phyloP scores from a whole-genome alignment of 2,888 invertebrate species.

The Microplitis manilae region DNA sequence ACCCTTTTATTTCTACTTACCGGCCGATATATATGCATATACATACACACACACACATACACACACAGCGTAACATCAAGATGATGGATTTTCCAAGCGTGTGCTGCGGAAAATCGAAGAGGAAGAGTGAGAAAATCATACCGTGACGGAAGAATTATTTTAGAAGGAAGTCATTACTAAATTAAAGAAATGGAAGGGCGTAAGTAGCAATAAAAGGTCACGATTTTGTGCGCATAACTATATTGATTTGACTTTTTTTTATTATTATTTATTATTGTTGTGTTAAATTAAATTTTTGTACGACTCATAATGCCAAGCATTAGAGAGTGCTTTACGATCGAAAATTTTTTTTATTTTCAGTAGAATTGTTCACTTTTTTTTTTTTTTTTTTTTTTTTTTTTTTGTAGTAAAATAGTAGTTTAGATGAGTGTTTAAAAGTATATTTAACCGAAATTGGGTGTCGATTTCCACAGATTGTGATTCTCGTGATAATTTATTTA shows the following conservation, averaged over 20 bases:
- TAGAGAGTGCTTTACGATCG: too few relatives aligned
- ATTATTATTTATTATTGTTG: background rate
- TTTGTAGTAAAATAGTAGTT: background rate
- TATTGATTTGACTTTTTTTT: constrained; percentile 19
- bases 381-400: background rate
- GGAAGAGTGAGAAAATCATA: constrained; percentile 20
- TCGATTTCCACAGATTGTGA: background rate
- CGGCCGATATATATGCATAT: background rate
- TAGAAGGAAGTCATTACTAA: background rate
- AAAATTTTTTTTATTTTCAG: background rate
- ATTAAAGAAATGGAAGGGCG: constrained; percentile 16
- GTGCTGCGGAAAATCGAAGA: constrained; percentile 23
- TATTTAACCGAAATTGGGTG: background rate
- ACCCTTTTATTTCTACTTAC: constrained; percentile 18
- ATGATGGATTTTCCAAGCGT: constrained; percentile 19
- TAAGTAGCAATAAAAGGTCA: constrained; percentile 27
- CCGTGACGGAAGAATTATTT: background rate
- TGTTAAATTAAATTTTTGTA: background rate
- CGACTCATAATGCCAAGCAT: too few relatives aligned
- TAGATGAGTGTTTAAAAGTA: background rate
- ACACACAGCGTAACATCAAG: background rate
- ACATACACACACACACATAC: background rate
- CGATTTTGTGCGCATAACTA: constrained; percentile 22
- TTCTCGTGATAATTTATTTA: background rate
- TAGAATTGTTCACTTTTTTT: background rate